These are phyloP conservation scores for Podocnemis expansa DNA, from an alignment of 2,113 vertebrate species.

Conservation along the genomic window DNA sequence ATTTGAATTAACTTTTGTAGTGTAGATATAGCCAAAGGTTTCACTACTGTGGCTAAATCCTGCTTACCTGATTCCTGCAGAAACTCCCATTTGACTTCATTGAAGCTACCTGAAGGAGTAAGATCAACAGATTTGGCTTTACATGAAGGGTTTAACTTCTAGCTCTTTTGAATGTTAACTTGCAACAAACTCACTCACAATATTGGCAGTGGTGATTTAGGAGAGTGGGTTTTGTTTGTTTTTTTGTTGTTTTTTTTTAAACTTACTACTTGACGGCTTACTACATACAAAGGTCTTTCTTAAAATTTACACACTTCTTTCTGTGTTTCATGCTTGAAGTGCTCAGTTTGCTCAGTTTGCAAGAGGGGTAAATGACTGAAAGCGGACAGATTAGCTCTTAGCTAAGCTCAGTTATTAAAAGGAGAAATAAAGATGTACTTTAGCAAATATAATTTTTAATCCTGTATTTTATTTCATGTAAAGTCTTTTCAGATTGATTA, in stretches of 20 bases:
- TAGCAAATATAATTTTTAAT: neutral
- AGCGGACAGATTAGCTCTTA: neutral
- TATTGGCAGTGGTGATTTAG: neutral
- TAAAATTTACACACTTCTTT: conserved; percentile 6
- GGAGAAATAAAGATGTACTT: neutral
- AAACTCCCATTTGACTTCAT: neutral
- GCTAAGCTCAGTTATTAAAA: neutral
- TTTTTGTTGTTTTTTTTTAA: neutral
- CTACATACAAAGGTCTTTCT: neutral
- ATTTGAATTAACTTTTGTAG: too few relatives aligned
- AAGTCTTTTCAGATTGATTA: neutral
- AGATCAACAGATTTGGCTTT: accelerated
- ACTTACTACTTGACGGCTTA: accelerated
- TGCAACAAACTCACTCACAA: accelerated
- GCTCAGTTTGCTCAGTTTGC: neutral
- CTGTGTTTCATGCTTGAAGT: neutral
- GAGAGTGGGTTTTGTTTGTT: too few relatives aligned
- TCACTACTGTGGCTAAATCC: neutral
- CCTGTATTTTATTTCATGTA: neutral
- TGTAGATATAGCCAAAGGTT: too few relatives aligned
- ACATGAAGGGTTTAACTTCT: accelerated
- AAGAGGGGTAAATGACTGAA: neutral
- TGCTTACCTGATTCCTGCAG: neutral
- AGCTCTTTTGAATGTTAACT: neutral
- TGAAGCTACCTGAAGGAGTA: neutral